Conservation (phyloP, 23 tunicate species). For the Trididemnum miniatum region DNA sequence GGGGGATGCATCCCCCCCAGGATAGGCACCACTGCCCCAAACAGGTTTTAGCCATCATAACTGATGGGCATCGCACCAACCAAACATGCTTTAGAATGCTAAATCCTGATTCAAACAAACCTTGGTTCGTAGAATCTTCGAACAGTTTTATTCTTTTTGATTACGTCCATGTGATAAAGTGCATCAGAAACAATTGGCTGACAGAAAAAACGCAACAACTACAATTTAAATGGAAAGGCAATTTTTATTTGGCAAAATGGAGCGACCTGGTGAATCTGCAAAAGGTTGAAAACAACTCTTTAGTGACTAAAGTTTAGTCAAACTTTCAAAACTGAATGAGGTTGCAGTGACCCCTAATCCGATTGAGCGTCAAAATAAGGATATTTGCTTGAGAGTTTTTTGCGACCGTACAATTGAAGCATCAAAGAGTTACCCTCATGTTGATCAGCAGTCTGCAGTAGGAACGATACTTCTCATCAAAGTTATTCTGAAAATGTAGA, state of each 20-base stretch:
- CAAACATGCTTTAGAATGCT: background rate
- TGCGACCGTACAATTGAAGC: background rate
- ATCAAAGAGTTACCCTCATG: background rate
- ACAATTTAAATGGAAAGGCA: background rate
- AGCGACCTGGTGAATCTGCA: background rate
- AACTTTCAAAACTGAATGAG: background rate
- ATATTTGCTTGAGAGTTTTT: background rate
- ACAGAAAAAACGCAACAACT: conserved; percentile 19
- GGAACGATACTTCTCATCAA: background rate
- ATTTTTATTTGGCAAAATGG: background rate
- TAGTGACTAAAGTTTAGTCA: background rate
- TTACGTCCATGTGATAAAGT: background rate
- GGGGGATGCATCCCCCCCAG: too few species aligned
- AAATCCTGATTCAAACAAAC: background rate
- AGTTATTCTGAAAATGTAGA: background rate
- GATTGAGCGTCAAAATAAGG: background rate
- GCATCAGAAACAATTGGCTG: background rate
- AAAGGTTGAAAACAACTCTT: background rate
- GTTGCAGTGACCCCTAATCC: background rate
- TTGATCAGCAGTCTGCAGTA: background rate
- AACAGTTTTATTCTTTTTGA: background rate
- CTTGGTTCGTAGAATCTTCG: background rate
- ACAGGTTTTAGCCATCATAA: background rate
- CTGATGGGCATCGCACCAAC: too few species aligned
- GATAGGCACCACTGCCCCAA: too few species aligned